Evolutionary conservation across 2,888 invertebrate species (phyloP).

Genomic region (Chymomyza caudatula): DNA sequence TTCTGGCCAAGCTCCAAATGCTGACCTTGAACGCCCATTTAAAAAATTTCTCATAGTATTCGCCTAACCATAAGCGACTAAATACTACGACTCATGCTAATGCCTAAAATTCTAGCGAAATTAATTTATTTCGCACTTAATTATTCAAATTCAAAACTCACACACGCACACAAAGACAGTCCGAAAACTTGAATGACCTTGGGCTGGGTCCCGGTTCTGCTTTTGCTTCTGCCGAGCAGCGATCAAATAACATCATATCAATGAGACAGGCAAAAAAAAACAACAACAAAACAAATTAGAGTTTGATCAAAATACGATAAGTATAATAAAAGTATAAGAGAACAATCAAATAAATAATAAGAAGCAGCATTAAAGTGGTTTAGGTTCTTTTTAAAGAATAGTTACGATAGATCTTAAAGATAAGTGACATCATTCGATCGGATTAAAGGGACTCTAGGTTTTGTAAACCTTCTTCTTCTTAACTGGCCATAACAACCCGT

Average conservation of each 20-base stretch:
- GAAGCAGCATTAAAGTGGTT: neutral
- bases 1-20: neutral
- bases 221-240: neutral
- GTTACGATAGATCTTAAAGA: neutral
- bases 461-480: too few species aligned
- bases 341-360: neutral
- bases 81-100: slow-evolving; percentile 50
- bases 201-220: slow-evolving; percentile 17
- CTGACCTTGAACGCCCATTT: neutral
- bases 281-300: neutral
- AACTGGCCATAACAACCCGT: too few species aligned
- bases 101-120: slow-evolving; percentile 53
- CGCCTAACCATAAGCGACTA: slow-evolving; percentile 32
- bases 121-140: slow-evolving; percentile 71
- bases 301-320: neutral
- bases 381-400: neutral
- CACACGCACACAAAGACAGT: slow-evolving; percentile 4
- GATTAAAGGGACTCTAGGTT: neutral
- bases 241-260: neutral
- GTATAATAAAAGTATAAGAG: neutral
- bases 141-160: slow-evolving; percentile 48
- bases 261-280: neutral
- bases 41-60: slow-evolving; percentile 10
- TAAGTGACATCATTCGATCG: neutral
- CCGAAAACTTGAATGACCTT: slow-evolving; percentile 43